A percentile compares a stretch with the other conserved stretches of the same genome.
phyloP scores from a whole-genome alignment of 2,888 invertebrate genomes.

The Sussaba pulchella region DNA sequence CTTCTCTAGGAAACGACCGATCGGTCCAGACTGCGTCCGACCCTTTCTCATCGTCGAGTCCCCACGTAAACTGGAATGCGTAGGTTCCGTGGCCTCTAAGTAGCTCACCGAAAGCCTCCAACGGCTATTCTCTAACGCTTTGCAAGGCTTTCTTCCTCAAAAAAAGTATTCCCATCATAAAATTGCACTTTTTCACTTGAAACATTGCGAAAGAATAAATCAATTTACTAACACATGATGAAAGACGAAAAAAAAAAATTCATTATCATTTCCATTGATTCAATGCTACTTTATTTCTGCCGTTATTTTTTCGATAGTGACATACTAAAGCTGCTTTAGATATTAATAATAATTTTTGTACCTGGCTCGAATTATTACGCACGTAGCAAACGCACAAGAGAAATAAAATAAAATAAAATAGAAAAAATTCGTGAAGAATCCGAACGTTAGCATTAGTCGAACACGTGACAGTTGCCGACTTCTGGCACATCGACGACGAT shows the following conservation, averaged over 20 bases:
- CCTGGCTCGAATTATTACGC: no score
- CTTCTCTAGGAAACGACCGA: background rate
- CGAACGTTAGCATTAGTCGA: constrained; percentile 3
- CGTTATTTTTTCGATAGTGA: no score
- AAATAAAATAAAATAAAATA: background rate
- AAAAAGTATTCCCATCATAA: background rate
- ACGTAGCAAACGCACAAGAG: no score
- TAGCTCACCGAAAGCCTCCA: constrained; percentile 6
- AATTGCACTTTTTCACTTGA: background rate
- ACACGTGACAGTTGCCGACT: constrained; percentile 10
- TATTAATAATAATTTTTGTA: no score
- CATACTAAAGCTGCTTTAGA: no score
- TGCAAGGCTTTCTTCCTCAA: background rate
- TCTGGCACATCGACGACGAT: constrained; percentile 38
- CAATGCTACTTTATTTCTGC: no score
- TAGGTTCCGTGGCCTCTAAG: constrained; percentile 6
- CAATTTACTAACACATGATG: no score
- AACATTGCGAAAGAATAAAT: no score
- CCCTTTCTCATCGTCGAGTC: background rate
- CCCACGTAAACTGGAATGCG: background rate
- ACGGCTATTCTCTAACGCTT: background rate
- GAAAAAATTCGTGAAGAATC: background rate
- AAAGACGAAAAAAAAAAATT: no score
- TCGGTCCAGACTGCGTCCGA: background rate
- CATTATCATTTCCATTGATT: no score